A percentile compares a stretch with the other conserved stretches of the same genome.
Conservation (phyloP, 1,140 invertebrate species). For the Oryzaephilus surinamensis region DNA sequence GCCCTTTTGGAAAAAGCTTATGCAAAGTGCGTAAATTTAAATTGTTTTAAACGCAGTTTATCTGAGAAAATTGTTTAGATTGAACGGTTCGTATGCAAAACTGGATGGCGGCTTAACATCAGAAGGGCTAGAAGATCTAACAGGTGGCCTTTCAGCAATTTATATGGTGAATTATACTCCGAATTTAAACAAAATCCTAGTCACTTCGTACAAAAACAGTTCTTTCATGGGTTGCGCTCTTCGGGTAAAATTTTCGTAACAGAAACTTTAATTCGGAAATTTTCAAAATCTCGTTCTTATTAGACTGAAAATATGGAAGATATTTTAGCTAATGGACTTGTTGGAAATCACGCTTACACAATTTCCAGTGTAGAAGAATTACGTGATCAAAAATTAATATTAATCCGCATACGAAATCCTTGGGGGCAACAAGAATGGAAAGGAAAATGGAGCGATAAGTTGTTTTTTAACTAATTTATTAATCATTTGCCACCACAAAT, state of each 20-base stretch:
- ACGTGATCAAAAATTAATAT: conserved; percentile 79
- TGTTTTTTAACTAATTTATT: not conserved
- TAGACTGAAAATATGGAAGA: too few relatives aligned
- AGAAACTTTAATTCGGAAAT: too few relatives aligned
- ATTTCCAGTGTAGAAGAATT: conserved; percentile 86
- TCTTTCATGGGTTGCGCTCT: conserved; percentile 97
- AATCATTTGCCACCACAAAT: conserved; percentile 59
- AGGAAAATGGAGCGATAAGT: conserved; percentile 89
- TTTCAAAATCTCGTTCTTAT: too few relatives aligned
- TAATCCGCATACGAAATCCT: conserved; percentile 87
- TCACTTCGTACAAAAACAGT: conserved; percentile 84
- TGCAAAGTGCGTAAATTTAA: conserved; percentile 89
- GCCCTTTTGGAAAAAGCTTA: conserved; percentile 97
- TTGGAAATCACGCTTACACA: conserved; percentile 92
- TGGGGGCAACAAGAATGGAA: conserved; percentile 99
- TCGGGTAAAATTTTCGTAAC: conserved; percentile 85
- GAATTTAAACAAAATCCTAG: conserved; percentile 83
- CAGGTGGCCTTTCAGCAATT: conserved; percentile 93
- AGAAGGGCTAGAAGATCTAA: conserved; percentile 99
- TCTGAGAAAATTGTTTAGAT: conserved; percentile 35
- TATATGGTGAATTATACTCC: conserved; percentile 74
- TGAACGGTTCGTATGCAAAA: conserved; percentile 95
- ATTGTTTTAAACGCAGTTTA: too few relatives aligned
- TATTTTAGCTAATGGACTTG: conserved; percentile 82
- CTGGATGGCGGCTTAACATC: conserved; percentile 94